A percentile compares a stretch with the other conserved stretches of the same genome.
Evolutionary conservation across 2,113 vertebrate species (phyloP).

Genomic region (Axis porcinus): DNA sequence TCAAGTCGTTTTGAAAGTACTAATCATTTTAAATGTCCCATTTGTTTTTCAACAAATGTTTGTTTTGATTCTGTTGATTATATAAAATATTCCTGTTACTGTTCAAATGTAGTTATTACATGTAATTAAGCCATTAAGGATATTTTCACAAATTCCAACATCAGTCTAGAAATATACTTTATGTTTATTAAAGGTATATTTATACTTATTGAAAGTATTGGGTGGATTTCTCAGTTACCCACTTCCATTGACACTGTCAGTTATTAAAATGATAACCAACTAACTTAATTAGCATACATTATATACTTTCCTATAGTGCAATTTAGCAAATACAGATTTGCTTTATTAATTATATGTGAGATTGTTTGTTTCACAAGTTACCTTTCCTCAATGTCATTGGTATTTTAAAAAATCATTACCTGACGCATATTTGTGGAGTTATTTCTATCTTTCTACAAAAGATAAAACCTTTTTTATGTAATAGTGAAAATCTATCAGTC

Average conservation of each 20-base stretch:
- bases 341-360: background rate
- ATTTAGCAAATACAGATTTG: background rate
- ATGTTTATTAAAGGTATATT: constrained; percentile 37
- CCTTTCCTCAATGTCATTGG: background rate
- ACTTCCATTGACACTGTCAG: constrained; percentile 5
- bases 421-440: background rate
- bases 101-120: constrained; percentile 22
- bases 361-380: constrained; percentile 39
- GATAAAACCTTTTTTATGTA: background rate
- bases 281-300: background rate
- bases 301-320: background rate
- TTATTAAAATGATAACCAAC: constrained; percentile 24
- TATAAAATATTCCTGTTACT: background rate
- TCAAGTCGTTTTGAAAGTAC: constrained; percentile 4
- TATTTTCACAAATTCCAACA: constrained; percentile 23
- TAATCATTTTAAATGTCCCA: constrained; percentile 10
- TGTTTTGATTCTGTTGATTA: constrained; percentile 18
- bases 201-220: constrained; percentile 38
- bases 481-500: background rate
- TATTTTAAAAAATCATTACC: background rate
- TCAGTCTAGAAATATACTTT: constrained; percentile 13
- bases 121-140: background rate
- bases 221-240: background rate
- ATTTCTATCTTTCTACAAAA: constrained; percentile 19
- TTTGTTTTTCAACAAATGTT: constrained; percentile 23